A percentile compares a stretch with the other conserved stretches of the same genome.
These are phyloP conservation scores for Poecile atricapillus DNA, from an alignment of 2,113 vertebrate genomes.

Conservation along the genomic window DNA sequence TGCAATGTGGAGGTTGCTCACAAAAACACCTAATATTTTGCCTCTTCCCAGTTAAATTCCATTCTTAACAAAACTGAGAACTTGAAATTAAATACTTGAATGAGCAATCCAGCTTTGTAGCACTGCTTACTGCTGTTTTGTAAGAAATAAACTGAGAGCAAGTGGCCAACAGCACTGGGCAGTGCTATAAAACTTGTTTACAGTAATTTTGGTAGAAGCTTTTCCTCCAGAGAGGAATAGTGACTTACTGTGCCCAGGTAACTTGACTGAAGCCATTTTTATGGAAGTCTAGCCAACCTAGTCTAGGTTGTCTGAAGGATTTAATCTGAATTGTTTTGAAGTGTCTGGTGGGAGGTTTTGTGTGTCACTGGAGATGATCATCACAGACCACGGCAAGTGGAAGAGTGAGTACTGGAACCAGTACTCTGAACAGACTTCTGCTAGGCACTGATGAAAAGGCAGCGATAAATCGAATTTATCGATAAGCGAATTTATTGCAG, in stretches of 20 bases:
- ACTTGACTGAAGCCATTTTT: background rate
- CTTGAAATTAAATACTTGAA: background rate
- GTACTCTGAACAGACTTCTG: background rate
- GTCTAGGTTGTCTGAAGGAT: background rate
- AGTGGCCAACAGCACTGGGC: background rate
- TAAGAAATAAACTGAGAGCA: background rate
- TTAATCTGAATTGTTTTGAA: background rate
- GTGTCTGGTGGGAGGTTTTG: background rate
- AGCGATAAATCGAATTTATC: background rate
- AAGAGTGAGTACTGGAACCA: background rate
- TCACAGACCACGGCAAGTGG: background rate
- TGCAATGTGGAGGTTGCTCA: background rate
- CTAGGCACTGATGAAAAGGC: accelerated
- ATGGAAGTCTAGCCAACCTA: background rate
- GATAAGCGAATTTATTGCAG: background rate
- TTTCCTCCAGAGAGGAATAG: background rate
- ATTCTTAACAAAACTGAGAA: background rate
- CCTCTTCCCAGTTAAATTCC: background rate
- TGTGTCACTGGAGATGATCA: background rate
- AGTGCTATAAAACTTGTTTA: background rate
- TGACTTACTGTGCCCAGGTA: background rate
- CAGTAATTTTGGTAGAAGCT: background rate
- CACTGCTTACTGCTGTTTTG: background rate
- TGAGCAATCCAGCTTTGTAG: background rate
- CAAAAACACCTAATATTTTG: background rate